A percentile compares a stretch with the other conserved stretches of the same genome.
These are phyloP conservation scores for Danio tinwini DNA, from an alignment of 2,797 vertebrate genomes.

Conservation along the genomic window DNA sequence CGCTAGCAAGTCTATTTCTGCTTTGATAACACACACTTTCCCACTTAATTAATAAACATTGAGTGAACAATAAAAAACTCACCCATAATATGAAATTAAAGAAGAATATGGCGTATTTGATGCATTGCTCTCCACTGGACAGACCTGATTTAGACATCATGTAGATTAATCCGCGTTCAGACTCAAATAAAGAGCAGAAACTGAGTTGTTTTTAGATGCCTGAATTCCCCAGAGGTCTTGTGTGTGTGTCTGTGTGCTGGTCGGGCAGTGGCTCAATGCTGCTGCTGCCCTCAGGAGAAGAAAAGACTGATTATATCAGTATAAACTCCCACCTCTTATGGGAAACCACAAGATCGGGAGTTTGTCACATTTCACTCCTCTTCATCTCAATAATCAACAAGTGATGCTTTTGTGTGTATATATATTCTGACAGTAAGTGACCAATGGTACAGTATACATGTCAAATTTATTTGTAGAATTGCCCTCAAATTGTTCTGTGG, in stretches of 20 bases:
- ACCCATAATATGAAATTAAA: slow-evolving; percentile 83
- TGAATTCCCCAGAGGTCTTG: slow-evolving; percentile 4
- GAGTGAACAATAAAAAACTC: slow-evolving; percentile 55
- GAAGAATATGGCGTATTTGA: slow-evolving; percentile 78
- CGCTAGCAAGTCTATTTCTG: neutral
- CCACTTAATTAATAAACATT: neutral
- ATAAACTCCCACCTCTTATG: slow-evolving; percentile 24
- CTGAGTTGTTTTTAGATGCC: neutral
- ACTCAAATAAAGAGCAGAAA: neutral
- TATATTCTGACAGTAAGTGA: neutral
- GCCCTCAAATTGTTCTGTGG: neutral
- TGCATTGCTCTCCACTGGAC: slow-evolving; percentile 74
- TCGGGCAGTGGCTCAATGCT: neutral
- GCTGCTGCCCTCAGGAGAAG: slow-evolving; percentile 6
- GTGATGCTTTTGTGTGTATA: neutral
- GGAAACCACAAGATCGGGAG: neutral
- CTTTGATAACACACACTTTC: neutral
- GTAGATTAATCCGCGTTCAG: slow-evolving; percentile 1
- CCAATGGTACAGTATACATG: neutral
- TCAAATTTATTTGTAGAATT: neutral
- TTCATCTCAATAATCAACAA: neutral
- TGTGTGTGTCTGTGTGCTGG: neutral
- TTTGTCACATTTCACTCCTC: neutral
- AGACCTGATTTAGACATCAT: slow-evolving; percentile 70
- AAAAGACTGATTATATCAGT: slow-evolving; percentile 29